Conservation (phyloP, 2,113 vertebrate species). For the Xiphophorus maculatus region DNA sequence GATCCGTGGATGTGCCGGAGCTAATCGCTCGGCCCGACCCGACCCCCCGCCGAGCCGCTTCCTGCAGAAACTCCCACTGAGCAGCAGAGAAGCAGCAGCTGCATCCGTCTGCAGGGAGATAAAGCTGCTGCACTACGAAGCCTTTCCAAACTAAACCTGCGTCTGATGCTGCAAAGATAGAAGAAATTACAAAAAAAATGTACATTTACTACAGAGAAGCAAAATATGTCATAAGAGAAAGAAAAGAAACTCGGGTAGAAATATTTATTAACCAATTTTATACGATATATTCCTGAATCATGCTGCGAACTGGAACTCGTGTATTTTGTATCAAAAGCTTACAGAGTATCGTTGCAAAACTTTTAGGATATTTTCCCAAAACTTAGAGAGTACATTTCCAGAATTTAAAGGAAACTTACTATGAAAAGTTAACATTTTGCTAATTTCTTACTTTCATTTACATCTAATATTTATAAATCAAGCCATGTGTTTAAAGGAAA, state of each 20-base stretch:
- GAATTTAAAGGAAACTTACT: too few relatives aligned
- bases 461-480: too few relatives aligned
- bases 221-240: not conserved
- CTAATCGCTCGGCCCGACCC: slow-evolving; percentile 13
- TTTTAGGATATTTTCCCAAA: too few relatives aligned
- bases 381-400: too few relatives aligned
- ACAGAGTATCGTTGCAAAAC: too few relatives aligned
- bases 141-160: not conserved
- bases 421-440: too few relatives aligned
- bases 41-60: slow-evolving; percentile 14
- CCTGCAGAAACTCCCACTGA: slow-evolving; percentile 50
- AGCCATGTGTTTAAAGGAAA: too few relatives aligned
- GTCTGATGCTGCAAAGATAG: not conserved
- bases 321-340: too few relatives aligned
- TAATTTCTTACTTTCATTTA: too few relatives aligned
- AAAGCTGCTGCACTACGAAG: not conserved
- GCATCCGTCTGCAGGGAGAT: slow-evolving; percentile 31
- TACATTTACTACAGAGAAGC: not conserved
- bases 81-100: slow-evolving; percentile 50
- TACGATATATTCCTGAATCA: not conserved
- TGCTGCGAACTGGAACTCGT: not conserved
- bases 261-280: not conserved
- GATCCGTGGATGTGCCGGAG: slow-evolving; percentile 8
- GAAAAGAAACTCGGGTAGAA: not conserved
- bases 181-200: not conserved